phyloP scores from a whole-genome alignment of 2,888 invertebrate genomes.

The Parnassius smintheus region DNA sequence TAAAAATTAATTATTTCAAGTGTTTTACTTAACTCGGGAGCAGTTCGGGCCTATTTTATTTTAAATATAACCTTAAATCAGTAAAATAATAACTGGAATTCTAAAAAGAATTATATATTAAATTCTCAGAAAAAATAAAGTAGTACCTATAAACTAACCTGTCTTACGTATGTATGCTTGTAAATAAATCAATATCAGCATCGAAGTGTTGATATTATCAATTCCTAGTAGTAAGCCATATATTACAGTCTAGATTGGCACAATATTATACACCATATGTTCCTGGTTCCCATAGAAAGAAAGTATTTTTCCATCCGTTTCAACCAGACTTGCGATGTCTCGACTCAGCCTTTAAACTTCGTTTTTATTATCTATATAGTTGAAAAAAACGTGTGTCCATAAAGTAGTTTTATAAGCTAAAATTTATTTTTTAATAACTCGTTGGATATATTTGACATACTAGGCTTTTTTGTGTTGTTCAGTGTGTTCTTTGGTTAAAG shows the following conservation, averaged over 20 bases:
- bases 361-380: slow-evolving; percentile 14
- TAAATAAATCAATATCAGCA: slow-evolving; percentile 20
- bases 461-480: too few relatives aligned
- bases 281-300: slow-evolving; percentile 24
- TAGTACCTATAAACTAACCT: neutral
- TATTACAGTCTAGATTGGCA: slow-evolving; percentile 15
- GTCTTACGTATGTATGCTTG: slow-evolving; percentile 16
- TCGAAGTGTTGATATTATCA: slow-evolving; percentile 17
- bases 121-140: too few relatives aligned
- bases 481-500: too few relatives aligned
- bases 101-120: too few relatives aligned
- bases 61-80: too few relatives aligned
- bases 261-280: slow-evolving; percentile 25
- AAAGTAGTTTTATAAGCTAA: too few relatives aligned
- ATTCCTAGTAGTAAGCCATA: slow-evolving; percentile 15
- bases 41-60: too few relatives aligned
- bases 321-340: slow-evolving; percentile 10
- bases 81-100: too few relatives aligned
- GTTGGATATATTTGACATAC: too few relatives aligned
- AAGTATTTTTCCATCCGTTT: slow-evolving; percentile 21
- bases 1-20: too few relatives aligned
- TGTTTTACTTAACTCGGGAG: too few relatives aligned
- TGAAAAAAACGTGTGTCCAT: neutral
- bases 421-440: too few relatives aligned
- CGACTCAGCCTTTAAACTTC: neutral